Base-by-base conservation (phyloP, 2,888 invertebrate species). In the Belgica antarctica region DNA sequence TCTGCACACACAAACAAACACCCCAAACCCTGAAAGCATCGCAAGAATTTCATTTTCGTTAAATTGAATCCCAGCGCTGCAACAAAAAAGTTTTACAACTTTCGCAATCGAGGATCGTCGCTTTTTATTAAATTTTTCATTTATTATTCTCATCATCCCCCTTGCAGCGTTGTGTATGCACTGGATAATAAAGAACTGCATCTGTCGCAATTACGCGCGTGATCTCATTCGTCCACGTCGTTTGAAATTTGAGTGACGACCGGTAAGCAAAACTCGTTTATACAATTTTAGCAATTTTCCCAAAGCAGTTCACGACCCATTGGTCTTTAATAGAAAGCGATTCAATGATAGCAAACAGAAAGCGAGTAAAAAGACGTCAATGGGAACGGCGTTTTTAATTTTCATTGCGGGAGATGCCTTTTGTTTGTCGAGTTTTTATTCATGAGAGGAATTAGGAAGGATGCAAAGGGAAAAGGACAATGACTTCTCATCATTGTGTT, bases 401-500 rank as follows among this genome's bases (percentile, higher is more conserved):
- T 46, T n/a, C 46, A 5, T 46, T 15, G 46, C 15, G 46, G 46
- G 46, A 15, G 46, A 46, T 46, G 5, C 27, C 27, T 15, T 24
- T 59, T 52, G 52, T 52, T 59, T 4, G 24, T 59, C 27, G 25
- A 7, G 15, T 46, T 46, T 46, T 46, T 17, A 7, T n/a, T n/a
- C n/a, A n/a, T 5, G 27, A 59, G 15, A n/a, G 27, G 52, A 52
- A 27, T 59, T 59, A n/a, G 59, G 59, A 59, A 59, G 47, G 46
- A 41, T 24, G 22, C 41, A 34, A 65, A 24, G 46, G 41, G 19
- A 15, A 46, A 47, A 47, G 46, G 46, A 65, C 47, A 65, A 63
- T 63, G 63, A 63, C 63, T 19, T 25, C 25, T 22, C 34, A n/a
- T 41, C 41, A 41, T 41, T 41, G 41, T n/a, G n/a, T n/a, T n/a